phyloP scores from a whole-genome alignment of 2,888 invertebrate species.

The Tipula lateralis region DNA sequence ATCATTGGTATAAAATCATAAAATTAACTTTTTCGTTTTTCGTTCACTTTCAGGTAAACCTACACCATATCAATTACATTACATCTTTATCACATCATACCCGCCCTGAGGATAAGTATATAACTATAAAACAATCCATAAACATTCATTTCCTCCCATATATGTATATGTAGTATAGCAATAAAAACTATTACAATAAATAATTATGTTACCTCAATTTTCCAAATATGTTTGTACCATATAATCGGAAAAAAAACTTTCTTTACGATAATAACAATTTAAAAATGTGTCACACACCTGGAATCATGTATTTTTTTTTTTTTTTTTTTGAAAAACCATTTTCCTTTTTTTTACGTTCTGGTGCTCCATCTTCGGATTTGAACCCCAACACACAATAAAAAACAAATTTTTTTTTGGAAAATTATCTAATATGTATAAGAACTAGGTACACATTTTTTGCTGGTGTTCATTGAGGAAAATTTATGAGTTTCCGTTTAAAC shows the following conservation, averaged over 20 bases:
- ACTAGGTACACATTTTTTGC: neutral
- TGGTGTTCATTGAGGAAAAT: neutral
- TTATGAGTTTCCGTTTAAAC: neutral
- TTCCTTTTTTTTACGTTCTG: neutral
- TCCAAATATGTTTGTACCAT: neutral
- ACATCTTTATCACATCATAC: neutral
- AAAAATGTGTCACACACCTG: neutral
- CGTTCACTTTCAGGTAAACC: neutral
- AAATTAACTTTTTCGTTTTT: neutral
- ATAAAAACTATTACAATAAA: slow-evolving; percentile 11
- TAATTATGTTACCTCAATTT: neutral
- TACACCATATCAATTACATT: slow-evolving; percentile 15
- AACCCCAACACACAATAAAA: neutral
- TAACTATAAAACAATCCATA: neutral
- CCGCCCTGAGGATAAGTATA: neutral
- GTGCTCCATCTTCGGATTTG: neutral
- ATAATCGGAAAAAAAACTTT: neutral
- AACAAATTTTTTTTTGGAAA: neutral
- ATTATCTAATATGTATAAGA: neutral
- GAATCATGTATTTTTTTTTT: neutral
- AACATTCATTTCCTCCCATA: neutral
- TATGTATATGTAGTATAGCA: neutral
- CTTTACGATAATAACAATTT: neutral
- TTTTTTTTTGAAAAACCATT: neutral
- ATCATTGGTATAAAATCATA: neutral